Conservation (phyloP, 2,113 vertebrate species). For the Guaruba guarouba region DNA sequence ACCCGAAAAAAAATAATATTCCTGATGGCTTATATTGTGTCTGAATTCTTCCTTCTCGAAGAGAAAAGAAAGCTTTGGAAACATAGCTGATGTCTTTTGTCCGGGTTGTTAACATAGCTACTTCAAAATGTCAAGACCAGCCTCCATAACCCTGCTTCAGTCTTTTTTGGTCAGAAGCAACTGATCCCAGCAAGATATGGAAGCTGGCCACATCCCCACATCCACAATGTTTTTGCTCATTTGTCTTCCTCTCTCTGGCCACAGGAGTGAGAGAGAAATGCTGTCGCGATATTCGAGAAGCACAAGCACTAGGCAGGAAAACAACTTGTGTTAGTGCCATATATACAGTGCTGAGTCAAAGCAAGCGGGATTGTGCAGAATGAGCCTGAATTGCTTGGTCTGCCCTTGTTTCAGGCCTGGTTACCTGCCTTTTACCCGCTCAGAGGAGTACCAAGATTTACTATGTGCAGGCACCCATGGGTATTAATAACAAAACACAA, state of each 20-base stretch:
- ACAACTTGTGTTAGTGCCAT: background rate
- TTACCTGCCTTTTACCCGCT: background rate
- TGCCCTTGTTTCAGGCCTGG: background rate
- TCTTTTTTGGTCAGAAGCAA: background rate
- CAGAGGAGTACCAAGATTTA: background rate
- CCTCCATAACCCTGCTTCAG: background rate
- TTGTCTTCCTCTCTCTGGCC: background rate
- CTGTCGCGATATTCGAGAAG: background rate
- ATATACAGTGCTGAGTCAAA: background rate
- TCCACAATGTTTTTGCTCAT: accelerated
- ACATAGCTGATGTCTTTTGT: background rate
- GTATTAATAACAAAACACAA: background rate
- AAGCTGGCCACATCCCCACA: background rate
- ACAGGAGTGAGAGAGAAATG: background rate
- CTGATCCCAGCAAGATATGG: background rate
- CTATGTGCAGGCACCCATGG: background rate
- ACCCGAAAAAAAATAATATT: background rate
- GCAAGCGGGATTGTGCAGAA: background rate
- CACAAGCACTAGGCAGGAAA: background rate
- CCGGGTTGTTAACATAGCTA: background rate
- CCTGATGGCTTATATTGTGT: background rate
- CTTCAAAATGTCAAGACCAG: background rate
- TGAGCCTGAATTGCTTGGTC: background rate
- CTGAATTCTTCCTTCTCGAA: background rate
- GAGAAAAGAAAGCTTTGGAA: background rate